phyloP scores from a whole-genome alignment of 2,797 vertebrate species.

The Sparus aurata region DNA sequence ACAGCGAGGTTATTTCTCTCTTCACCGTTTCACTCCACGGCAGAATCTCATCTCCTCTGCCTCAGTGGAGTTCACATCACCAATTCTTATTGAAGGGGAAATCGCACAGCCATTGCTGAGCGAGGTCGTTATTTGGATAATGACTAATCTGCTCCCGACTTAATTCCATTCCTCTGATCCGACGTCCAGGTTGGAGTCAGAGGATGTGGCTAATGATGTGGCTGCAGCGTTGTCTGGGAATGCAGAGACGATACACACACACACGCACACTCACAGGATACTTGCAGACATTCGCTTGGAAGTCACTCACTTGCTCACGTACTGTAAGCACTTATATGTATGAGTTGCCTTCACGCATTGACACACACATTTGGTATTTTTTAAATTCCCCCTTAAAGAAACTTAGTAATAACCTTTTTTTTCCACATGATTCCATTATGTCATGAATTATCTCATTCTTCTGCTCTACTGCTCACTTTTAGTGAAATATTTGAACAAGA shows the following conservation, averaged over 20 bases:
- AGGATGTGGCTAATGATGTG: constrained; percentile 79
- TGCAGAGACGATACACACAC: constrained; percentile 23
- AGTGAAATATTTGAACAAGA: constrained; percentile 6
- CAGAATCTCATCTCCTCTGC: constrained; percentile 75
- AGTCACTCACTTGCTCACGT: constrained; percentile 49
- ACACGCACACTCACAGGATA: constrained; percentile 16
- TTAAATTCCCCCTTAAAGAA: constrained; percentile 4
- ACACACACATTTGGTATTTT: constrained; percentile 36
- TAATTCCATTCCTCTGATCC: constrained; percentile 75
- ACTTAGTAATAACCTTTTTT: background rate
- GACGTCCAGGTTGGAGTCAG: constrained; percentile 73
- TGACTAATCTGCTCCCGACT: constrained; percentile 76
- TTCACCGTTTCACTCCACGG: constrained; percentile 66
- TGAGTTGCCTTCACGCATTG: constrained; percentile 14
- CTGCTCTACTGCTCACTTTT: background rate
- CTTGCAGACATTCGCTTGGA: constrained; percentile 39
- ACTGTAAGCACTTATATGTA: constrained; percentile 42
- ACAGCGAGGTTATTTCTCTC: constrained; percentile 58
- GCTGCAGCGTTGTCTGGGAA: constrained; percentile 64
- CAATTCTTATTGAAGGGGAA: constrained; percentile 82
- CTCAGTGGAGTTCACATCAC: constrained; percentile 73
- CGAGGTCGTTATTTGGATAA: constrained; percentile 78
- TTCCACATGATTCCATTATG: constrained; percentile 5
- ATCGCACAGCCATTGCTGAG: constrained; percentile 65
- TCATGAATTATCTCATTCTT: constrained; percentile 10